Evolutionary conservation across 2,888 invertebrate genomes (phyloP).

Genomic region (Standfussiana lucernea): DNA sequence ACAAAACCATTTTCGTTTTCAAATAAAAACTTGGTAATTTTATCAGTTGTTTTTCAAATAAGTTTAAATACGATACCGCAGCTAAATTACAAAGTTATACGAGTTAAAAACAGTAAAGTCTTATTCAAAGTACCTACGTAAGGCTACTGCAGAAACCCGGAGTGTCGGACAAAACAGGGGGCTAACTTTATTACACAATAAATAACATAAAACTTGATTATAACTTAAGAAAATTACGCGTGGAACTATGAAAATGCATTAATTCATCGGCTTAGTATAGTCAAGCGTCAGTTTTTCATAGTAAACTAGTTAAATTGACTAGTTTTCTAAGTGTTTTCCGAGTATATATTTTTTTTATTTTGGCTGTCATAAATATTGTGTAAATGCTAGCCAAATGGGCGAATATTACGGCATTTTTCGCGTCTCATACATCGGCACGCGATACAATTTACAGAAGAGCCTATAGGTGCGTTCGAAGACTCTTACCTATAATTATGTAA

Average conservation of each 20-base stretch:
- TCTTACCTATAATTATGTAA: neutral
- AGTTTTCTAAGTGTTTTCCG: slow-evolving; percentile 33
- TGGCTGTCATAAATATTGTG: slow-evolving; percentile 34
- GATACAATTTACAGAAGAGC: neutral
- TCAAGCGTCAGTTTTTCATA: slow-evolving; percentile 28
- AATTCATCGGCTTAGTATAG: slow-evolving; percentile 31
- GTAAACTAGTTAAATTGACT: slow-evolving; percentile 50
- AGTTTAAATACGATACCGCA: slow-evolving; percentile 39
- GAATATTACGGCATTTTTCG: slow-evolving; percentile 7
- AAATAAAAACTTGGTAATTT: slow-evolving; percentile 40
- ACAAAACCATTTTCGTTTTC: slow-evolving; percentile 6
- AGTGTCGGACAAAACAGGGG: slow-evolving; percentile 43
- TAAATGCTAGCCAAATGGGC: slow-evolving; percentile 43
- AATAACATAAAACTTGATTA: slow-evolving; percentile 68
- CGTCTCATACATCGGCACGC: slow-evolving; percentile 1
- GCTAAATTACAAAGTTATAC: slow-evolving; percentile 37
- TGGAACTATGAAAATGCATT: slow-evolving; percentile 73
- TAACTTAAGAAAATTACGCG: slow-evolving; percentile 71
- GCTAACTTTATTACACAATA: slow-evolving; percentile 62
- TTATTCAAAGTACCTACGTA: slow-evolving; percentile 12
- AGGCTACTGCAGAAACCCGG: slow-evolving; percentile 30
- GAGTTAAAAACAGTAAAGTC: slow-evolving; percentile 18
- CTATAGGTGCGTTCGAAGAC: neutral
- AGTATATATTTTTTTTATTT: neutral
- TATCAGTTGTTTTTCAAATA: slow-evolving; percentile 15